A percentile compares a stretch with the other conserved stretches of the same genome.
Evolutionary conservation across 2,113 vertebrate genomes (phyloP).

Genomic region (Eira barbara): DNA sequence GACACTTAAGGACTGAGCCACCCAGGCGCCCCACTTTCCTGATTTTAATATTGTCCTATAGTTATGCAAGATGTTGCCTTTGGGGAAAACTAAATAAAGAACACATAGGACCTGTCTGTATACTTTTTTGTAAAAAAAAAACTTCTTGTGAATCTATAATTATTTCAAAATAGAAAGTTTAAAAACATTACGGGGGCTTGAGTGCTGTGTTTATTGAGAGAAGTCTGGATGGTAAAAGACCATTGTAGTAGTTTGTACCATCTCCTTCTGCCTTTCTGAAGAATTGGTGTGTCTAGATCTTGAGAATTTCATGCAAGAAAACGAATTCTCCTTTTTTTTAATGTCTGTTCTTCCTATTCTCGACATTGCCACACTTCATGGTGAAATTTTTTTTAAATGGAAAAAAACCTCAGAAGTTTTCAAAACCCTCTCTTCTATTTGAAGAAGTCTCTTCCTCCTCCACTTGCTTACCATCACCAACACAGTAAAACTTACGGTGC

Average conservation of each 20-base stretch:
- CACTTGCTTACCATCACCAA: not conserved
- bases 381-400: not conserved
- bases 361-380: not conserved
- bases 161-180: not conserved
- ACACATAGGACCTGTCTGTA: not conserved
- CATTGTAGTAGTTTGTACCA: not conserved
- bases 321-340: not conserved
- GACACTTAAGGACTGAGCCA: no score
- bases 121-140: not conserved
- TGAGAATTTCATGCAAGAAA: not conserved
- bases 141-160: not conserved
- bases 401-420: not conserved
- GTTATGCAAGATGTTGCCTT: not conserved
- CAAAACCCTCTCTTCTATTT: not conserved
- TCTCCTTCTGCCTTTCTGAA: not conserved
- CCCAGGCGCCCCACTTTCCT: not conserved
- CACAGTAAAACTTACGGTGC: not conserved
- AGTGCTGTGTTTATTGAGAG: not conserved
- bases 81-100: not conserved
- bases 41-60: not conserved
- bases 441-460: not conserved
- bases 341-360: not conserved
- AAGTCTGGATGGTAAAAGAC: not conserved
- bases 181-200: not conserved
- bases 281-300: not conserved